Evolutionary conservation across 2,888 invertebrate genomes (phyloP), one percentile per base, ranked within the genome.

Genomic region (Troides aeacus): DNA sequence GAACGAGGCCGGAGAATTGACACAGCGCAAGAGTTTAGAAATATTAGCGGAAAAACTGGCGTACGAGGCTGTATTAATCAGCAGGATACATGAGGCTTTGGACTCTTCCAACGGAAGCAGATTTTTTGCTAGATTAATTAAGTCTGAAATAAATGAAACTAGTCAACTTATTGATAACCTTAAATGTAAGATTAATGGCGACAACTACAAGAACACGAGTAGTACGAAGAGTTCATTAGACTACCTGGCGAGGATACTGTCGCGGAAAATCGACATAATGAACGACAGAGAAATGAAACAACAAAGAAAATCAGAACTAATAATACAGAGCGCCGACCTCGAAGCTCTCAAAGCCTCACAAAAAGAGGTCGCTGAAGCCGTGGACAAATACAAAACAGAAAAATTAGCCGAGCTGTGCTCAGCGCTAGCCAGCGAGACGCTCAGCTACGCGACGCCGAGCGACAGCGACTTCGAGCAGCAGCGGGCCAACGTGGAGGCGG

Each of bases 11-110:
- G 95, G 95, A 69, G 94, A 95, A 78, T 91, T 96, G 73, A 95
- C 96, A 67, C 94, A 94, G 71, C 93, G 94, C 62, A 94, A 95
- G 74, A 95, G 94, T 80, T 87, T 96, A 73, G 95, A 96, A 79
- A 92, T 97, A 68, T 87, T 96, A 68, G 96, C 97, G 1, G 97
- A 97, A 84, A 95, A 96, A 80, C 92, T 97, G 24, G 96, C 97
- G 0, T 97, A 95, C 83, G 97, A 97, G 87, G 95, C 96, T 70
- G 95, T 96, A 36, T 93, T 96, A 70, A 94, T 96, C 71, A 93
- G 94, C 72, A 93, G 95, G 78, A 94, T 96, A 74, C 94, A 95
- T 76, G 95, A 95, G 83, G 95, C 95, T 64, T 90, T 95, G 65
- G 91, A 93, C 70, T 92, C 94, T 58, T 93, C 93, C 30, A 93